Evolutionary conservation across 2,797 vertebrate genomes (phyloP).

Genomic region (Acanthurus lineatus): DNA sequence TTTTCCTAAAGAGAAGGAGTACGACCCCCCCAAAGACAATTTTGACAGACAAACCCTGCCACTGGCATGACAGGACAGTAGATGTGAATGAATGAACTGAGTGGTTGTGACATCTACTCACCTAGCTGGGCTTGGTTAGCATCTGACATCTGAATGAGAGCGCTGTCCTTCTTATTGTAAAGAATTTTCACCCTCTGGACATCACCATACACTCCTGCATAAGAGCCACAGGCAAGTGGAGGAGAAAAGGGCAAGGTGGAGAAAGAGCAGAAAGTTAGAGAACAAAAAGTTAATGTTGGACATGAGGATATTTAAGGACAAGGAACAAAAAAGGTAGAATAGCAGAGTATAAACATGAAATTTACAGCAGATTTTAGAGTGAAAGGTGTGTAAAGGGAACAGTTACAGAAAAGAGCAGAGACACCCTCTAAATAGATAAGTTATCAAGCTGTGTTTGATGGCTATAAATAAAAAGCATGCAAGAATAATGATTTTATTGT

Average conservation of each 20-base stretch:
- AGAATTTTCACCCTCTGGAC: slow-evolving; percentile 99
- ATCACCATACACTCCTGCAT: slow-evolving; percentile 96
- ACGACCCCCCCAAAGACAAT: no score
- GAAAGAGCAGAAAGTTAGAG: slow-evolving; percentile 74
- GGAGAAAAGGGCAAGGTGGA: slow-evolving; percentile 76
- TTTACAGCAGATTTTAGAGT: slow-evolving; percentile 81
- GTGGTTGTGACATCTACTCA: slow-evolving; percentile 80
- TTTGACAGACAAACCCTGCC: no score
- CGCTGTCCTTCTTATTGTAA: slow-evolving; percentile 99
- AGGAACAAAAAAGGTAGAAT: slow-evolving; percentile 71
- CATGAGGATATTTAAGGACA: slow-evolving; percentile 86
- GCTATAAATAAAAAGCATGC: slow-evolving; percentile 73
- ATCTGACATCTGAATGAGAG: slow-evolving; percentile 98
- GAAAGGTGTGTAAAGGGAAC: slow-evolving; percentile 59
- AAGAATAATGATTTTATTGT: slow-evolving; percentile 82
- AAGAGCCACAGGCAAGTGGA: slow-evolving; percentile 84
- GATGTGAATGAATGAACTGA: neutral
- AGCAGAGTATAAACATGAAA: slow-evolving; percentile 88
- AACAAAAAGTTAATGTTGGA: slow-evolving; percentile 55
- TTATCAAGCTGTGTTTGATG: slow-evolving; percentile 67
- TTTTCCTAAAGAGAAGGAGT: no score
- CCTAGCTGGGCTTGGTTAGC: slow-evolving; percentile 96
- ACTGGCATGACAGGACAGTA: no score
- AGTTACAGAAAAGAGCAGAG: slow-evolving; percentile 64
- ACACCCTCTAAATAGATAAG: slow-evolving; percentile 71